Evolutionary conservation across 2,888 invertebrate species (phyloP), one percentile per base, ranked within the genome.

Genomic region (Altica lythri): DNA sequence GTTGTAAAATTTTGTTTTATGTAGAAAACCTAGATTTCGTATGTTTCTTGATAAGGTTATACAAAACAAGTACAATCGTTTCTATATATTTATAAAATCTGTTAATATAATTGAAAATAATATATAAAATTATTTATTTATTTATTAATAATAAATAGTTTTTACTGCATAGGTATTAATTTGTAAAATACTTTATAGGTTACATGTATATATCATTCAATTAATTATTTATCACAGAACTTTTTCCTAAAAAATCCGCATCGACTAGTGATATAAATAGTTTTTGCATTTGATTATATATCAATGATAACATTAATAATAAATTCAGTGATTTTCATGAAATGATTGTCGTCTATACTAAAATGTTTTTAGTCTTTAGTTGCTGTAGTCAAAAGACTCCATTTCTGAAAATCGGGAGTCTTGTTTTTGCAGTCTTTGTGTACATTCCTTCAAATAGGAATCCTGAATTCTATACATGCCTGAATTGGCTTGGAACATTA

Each of bases 401-500:
- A 86, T 87, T 76, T 91, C 90, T 60, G 89, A 89, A 75, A 86
- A 88, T 67, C 89, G 83, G 55, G 92, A 92, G 78, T 93, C 92
- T 76, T 93, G 92, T 77, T 91, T 91, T 77, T 91, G 88, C 69
- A 93, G 81, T 67, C 89, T 85, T 74, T 88, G 89, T 69, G 92
- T 89, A 75, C 92, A 94, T 65, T 90, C 92, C 76, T 92, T 90
- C 69, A 95, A 79, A 71, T 90, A 90, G 65, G 86, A 86, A 75
- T 93, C 92, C 73, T 93, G 91, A 73, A 94, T 90, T 55, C 93
- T 83, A 78, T 93, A 95, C 83, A 93, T 93, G 35, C 95, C 95
- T 1, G 91, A 86, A 76, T 92, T 93, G 45, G 94, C 94, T 78
- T 95, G 95, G 77, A 88, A 90, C 90, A 93, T 92, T 40, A 95